Conservation (phyloP, 2,888 invertebrate species). For the Ophioninae sp. region DNA sequence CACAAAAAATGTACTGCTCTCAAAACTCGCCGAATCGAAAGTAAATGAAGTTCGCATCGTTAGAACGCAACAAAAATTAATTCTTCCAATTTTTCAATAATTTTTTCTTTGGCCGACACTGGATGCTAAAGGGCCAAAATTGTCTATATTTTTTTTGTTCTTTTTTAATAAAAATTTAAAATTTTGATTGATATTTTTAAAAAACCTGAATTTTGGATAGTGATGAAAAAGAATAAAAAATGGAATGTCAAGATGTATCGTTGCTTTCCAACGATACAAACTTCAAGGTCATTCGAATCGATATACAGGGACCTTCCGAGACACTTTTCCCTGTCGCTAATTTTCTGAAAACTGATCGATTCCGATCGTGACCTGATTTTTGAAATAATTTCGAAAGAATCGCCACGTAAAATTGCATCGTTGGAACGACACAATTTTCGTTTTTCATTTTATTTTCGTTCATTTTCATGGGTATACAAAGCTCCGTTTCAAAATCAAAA, state of each 20-base stretch:
- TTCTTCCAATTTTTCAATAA: not conserved
- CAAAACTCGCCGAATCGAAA: constrained; percentile 47
- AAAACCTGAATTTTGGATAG: no score
- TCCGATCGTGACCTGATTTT: no score
- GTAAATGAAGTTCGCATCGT: not conserved
- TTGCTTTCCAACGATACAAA: not conserved
- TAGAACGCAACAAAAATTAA: constrained; percentile 17
- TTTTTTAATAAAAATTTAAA: no score
- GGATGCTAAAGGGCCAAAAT: no score
- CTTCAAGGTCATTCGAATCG: no score
- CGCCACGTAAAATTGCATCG: not conserved
- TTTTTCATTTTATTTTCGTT: not conserved
- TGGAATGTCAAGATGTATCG: not conserved
- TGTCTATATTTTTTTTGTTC: no score
- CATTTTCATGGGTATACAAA: no score
- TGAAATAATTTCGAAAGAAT: not conserved
- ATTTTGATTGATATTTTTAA: no score
- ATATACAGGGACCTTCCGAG: no score
- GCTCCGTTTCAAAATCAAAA: no score
- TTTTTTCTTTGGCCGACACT: not conserved
- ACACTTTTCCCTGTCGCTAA: no score
- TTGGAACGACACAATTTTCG: not conserved
- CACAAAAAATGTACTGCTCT: constrained; percentile 23
- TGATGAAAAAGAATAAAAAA: not conserved
- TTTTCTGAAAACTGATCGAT: no score